These are phyloP conservation scores for Eurosta solidaginis DNA, from an alignment of 1,140 invertebrate species.

Conservation along the genomic window DNA sequence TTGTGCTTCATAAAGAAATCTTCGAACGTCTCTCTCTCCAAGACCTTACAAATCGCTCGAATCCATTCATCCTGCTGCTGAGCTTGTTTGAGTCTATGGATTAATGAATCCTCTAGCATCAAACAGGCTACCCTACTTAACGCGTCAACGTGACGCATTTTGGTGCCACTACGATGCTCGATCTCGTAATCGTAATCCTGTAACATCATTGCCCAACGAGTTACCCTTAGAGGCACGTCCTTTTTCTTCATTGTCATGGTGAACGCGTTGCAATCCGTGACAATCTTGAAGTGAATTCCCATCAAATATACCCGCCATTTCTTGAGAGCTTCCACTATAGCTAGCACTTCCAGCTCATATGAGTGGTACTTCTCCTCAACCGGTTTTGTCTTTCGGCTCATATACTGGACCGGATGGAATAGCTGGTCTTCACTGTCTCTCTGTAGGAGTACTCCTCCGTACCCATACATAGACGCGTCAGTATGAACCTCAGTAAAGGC, in stretches of 20 bases:
- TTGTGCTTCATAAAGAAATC: constrained; percentile 6
- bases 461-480: constrained; percentile 34
- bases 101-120: constrained; percentile 27
- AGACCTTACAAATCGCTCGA: not conserved
- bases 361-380: constrained; percentile 42
- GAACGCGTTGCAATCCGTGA: constrained; percentile 35
- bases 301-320: constrained; percentile 33
- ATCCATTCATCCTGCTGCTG: constrained; percentile 30
- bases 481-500: not conserved
- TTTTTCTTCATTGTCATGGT: constrained; percentile 23
- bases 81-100: constrained; percentile 17
- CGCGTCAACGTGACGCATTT: constrained; percentile 43
- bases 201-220: constrained; percentile 41
- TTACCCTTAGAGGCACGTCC: constrained; percentile 34
- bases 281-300: constrained; percentile 27
- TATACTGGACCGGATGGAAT: constrained; percentile 32
- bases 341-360: constrained; percentile 43
- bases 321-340: constrained; percentile 28
- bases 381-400: constrained; percentile 34
- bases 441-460: too few species aligned
- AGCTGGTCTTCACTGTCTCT: constrained; percentile 38
- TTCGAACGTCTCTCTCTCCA: not conserved
- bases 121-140: constrained; percentile 38
- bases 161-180: constrained; percentile 40
- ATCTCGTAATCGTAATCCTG: constrained; percentile 41